These are phyloP conservation scores for Phrynosoma blainvillii DNA, from an alignment of 2,113 vertebrate genomes.

Conservation along the genomic window DNA sequence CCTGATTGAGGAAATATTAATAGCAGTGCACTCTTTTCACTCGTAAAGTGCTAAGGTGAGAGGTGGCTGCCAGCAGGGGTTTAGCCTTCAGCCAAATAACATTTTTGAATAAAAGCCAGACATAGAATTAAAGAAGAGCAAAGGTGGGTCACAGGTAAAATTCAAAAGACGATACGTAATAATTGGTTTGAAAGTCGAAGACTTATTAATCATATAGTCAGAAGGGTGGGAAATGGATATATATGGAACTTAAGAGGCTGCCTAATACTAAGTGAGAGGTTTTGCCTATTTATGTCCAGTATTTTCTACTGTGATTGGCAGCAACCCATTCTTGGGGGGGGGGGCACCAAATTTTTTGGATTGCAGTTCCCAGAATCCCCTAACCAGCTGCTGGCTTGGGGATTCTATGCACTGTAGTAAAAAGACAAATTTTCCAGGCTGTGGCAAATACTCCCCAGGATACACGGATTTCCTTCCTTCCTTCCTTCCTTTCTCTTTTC, in stretches of 20 bases:
- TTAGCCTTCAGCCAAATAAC: constrained; percentile 69
- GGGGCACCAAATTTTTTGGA: not conserved
- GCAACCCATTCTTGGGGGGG: not conserved
- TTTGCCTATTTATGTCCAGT: not conserved
- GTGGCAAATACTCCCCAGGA: too few relatives aligned
- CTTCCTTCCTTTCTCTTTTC: too few relatives aligned
- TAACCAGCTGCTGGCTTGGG: not conserved
- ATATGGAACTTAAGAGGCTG: constrained; percentile 18
- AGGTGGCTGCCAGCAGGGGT: constrained; percentile 58
- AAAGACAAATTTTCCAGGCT: too few relatives aligned
- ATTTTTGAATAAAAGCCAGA: constrained; percentile 80
- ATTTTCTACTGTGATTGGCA: not conserved
- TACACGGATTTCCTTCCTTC: too few relatives aligned
- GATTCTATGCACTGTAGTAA: too few relatives aligned
- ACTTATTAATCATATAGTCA: constrained; percentile 72
- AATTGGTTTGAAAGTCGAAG: constrained; percentile 76
- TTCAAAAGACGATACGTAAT: constrained; percentile 78
- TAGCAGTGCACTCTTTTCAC: constrained; percentile 41
- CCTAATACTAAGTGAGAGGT: not conserved
- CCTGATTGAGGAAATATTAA: constrained; percentile 44
- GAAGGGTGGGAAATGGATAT: constrained; percentile 37
- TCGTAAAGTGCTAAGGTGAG: constrained; percentile 56
- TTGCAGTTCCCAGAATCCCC: not conserved
- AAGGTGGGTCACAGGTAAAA: constrained; percentile 74
- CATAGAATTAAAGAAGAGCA: constrained; percentile 74